Conservation (phyloP, 1,140 invertebrate genomes). For the Sipha flava region DNA sequence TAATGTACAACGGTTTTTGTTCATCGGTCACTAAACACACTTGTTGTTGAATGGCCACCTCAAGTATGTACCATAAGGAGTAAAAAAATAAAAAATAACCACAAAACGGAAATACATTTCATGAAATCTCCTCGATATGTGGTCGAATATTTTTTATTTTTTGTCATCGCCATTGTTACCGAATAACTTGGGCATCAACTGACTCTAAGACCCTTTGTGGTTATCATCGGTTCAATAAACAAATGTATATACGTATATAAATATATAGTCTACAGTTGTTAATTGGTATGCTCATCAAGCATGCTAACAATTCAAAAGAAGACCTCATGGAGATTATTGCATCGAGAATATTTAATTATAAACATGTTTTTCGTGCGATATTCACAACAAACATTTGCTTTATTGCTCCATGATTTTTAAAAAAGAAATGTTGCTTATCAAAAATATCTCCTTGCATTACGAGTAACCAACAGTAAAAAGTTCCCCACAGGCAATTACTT, state of each 20-base stretch:
- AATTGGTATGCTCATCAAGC: too few species aligned
- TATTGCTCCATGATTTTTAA: background rate
- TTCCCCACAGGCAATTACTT: background rate
- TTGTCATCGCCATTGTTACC: background rate
- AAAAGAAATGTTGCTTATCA: background rate
- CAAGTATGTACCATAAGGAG: background rate
- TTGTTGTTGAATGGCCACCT: background rate
- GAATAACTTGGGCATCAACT: too few species aligned
- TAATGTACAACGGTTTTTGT: background rate
- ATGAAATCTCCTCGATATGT: background rate
- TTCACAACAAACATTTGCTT: background rate
- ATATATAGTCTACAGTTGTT: too few species aligned
- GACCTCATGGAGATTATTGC: too few species aligned
- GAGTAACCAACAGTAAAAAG: background rate
- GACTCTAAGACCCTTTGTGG: background rate
- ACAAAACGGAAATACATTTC: slow-evolving; percentile 7
- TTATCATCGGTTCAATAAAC: background rate
- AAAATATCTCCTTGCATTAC: background rate
- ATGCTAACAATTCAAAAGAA: too few species aligned
- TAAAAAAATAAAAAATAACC: background rate
- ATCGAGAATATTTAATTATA: too few species aligned
- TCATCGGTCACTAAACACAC: background rate
- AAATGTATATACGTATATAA: background rate
- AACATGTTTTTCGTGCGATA: background rate
- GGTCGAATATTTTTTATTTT: background rate